phyloP scores from a whole-genome alignment of 2,888 invertebrate genomes.

The Volucella bombylans region DNA sequence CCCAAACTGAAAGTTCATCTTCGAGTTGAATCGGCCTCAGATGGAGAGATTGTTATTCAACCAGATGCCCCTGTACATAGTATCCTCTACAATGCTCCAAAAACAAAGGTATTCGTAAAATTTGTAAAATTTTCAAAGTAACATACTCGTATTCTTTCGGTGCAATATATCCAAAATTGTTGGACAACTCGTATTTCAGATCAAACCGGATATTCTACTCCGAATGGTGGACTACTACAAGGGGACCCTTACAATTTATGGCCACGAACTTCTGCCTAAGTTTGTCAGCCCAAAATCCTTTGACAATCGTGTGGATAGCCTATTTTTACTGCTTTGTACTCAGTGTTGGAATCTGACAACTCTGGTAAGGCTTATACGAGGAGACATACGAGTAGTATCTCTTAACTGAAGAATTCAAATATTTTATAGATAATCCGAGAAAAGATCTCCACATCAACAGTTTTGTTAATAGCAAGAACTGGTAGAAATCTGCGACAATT shows the following conservation, averaged over 20 bases:
- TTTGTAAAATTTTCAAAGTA: slow-evolving; percentile 1
- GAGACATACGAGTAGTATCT: not conserved
- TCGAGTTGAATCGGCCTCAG: slow-evolving; percentile 85
- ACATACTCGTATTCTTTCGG: not conserved
- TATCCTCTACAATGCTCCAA: slow-evolving; percentile 86
- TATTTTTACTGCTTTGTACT: slow-evolving; percentile 86
- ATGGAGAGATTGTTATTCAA: slow-evolving; percentile 86
- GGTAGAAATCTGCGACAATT: slow-evolving; percentile 86
- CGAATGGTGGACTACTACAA: slow-evolving; percentile 86
- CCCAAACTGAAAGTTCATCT: slow-evolving; percentile 87
- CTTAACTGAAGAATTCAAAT: not conserved
- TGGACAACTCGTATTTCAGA: slow-evolving; percentile 77
- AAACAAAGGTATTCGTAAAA: slow-evolving; percentile 83
- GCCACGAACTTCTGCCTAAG: slow-evolving; percentile 87
- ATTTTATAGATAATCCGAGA: slow-evolving; percentile 87
- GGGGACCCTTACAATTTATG: slow-evolving; percentile 86
- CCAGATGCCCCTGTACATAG: slow-evolving; percentile 87
- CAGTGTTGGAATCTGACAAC: slow-evolving; percentile 87
- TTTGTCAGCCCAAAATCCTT: slow-evolving; percentile 87
- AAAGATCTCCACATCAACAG: slow-evolving; percentile 89
- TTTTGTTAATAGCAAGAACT: slow-evolving; percentile 87
- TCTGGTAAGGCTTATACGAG: slow-evolving; percentile 85
- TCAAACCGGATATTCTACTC: slow-evolving; percentile 84
- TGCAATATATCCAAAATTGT: not conserved
- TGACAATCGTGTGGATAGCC: slow-evolving; percentile 87